A percentile compares a stretch with the other conserved stretches of the same genome.
Evolutionary conservation across 1,140 invertebrate species (phyloP).

Genomic region (Stenopsyche tienmushanensis): DNA sequence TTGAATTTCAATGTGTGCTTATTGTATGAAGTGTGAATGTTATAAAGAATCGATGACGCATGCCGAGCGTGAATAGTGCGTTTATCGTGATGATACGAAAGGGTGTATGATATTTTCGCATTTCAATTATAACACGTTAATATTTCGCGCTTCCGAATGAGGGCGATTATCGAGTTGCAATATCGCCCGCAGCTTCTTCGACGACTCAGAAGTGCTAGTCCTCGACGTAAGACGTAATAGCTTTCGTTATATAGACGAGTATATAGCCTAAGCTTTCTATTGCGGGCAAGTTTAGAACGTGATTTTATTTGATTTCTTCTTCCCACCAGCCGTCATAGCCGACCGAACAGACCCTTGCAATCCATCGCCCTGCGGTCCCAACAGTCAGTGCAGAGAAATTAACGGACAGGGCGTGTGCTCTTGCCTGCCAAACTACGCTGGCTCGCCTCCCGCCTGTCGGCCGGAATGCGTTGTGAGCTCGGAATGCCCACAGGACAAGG

Average conservation of each 20-base stretch:
- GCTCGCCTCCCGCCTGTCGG: constrained; percentile 66
- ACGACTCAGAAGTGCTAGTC: too few relatives aligned
- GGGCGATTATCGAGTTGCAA: too few relatives aligned
- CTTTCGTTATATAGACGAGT: neutral
- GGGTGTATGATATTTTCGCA: too few relatives aligned
- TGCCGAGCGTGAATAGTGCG: too few relatives aligned
- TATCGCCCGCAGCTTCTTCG: too few relatives aligned
- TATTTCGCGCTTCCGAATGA: too few relatives aligned
- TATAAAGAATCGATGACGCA: too few relatives aligned
- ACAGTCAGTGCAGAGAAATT: constrained; percentile 61
- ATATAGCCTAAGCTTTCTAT: neutral
- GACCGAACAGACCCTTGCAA: constrained; percentile 57
- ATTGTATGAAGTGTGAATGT: too few relatives aligned
- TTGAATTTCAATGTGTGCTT: too few relatives aligned
- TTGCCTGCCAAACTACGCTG: constrained; percentile 63
- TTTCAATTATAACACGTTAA: too few relatives aligned
- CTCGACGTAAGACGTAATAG: constrained; percentile 44
- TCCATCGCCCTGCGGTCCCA: constrained; percentile 73
- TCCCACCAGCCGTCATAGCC: constrained; percentile 42
- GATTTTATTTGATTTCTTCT: neutral
- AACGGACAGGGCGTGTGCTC: constrained; percentile 59
- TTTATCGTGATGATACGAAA: too few relatives aligned
- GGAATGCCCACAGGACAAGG: constrained; percentile 62
- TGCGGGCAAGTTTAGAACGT: constrained; percentile 40
- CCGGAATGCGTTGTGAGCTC: constrained; percentile 67